A percentile compares a stretch with the other conserved stretches of the same genome.
Evolutionary conservation across 92 coral and sea anemone genomes (phyloP).

Genomic region (Actinostola sp.): DNA sequence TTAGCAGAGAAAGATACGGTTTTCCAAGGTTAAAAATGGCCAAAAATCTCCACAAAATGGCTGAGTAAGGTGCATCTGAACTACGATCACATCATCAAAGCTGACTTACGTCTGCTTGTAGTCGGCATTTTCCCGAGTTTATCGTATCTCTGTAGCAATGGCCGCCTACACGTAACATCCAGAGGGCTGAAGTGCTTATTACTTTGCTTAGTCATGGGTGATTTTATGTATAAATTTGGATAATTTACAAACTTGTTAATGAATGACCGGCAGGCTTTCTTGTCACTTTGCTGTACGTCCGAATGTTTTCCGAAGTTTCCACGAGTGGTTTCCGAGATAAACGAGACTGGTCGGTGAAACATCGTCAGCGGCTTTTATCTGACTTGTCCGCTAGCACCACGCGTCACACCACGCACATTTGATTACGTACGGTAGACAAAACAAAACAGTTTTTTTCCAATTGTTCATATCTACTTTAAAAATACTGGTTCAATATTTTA

Average conservation of each 20-base stretch:
- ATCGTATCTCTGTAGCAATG: slow-evolving; percentile 49
- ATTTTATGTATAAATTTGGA: background rate
- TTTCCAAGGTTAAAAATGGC: no score
- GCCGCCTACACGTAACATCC: slow-evolving; percentile 27
- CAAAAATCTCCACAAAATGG: background rate
- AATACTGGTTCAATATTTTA: no score
- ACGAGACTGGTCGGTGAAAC: slow-evolving; percentile 88
- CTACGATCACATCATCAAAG: background rate
- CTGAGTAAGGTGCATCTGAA: background rate
- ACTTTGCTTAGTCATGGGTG: background rate
- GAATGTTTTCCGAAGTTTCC: background rate
- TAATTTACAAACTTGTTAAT: background rate
- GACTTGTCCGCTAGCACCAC: slow-evolving; percentile 67
- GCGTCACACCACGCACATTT: slow-evolving; percentile 49
- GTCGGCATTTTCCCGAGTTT: background rate
- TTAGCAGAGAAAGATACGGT: no score
- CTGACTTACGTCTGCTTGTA: background rate
- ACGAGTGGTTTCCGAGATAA: slow-evolving; percentile 44
- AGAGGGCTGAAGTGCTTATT: slow-evolving; percentile 37
- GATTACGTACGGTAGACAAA: slow-evolving; percentile 28
- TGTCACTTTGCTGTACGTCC: background rate
- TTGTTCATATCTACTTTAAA: no score
- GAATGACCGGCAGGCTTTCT: background rate
- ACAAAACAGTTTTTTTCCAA: no score
- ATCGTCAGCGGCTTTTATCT: no score